Percentiles rank a stretch among this genome's conserved stretches.
These are phyloP conservation scores for Silurus aristotelis DNA, from an alignment of 2,797 vertebrate species.

Conservation along the genomic window DNA sequence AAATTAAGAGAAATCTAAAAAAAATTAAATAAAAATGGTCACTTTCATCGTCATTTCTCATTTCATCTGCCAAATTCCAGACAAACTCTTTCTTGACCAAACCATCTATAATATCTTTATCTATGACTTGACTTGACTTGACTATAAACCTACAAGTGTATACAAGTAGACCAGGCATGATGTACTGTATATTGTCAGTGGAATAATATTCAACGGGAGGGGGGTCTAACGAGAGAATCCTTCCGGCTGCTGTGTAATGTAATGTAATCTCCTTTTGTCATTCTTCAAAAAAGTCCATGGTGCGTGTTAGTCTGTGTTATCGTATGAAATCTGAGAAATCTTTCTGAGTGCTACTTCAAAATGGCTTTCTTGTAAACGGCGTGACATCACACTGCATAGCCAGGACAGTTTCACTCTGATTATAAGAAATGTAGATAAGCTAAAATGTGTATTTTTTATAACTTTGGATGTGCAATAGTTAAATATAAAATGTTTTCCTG, in stretches of 20 bases:
- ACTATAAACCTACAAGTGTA: not conserved
- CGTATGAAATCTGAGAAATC: slow-evolving; percentile 5
- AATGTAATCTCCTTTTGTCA: not conserved
- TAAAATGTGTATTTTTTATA: not conserved
- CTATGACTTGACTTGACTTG: no score
- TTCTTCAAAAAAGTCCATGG: not conserved
- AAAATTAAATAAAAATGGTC: not conserved
- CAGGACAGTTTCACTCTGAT: slow-evolving; percentile 1
- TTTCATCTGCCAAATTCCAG: not conserved
- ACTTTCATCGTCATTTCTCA: not conserved
- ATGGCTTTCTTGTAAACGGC: not conserved
- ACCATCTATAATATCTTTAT: not conserved
- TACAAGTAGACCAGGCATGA: not conserved
- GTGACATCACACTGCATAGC: slow-evolving; percentile 14
- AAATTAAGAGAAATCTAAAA: not conserved
- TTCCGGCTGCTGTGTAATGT: not conserved
- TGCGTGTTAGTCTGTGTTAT: not conserved
- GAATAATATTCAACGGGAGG: not conserved
- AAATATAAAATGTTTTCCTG: not conserved
- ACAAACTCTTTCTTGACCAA: not conserved
- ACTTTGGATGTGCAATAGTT: not conserved
- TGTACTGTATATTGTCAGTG: not conserved
- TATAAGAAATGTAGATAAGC: not conserved
- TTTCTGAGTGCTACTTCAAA: slow-evolving; percentile 19
- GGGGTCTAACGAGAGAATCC: not conserved